Evolutionary conservation across 2,797 vertebrate species (phyloP).

Genomic region (Pygocentrus nattereri): DNA sequence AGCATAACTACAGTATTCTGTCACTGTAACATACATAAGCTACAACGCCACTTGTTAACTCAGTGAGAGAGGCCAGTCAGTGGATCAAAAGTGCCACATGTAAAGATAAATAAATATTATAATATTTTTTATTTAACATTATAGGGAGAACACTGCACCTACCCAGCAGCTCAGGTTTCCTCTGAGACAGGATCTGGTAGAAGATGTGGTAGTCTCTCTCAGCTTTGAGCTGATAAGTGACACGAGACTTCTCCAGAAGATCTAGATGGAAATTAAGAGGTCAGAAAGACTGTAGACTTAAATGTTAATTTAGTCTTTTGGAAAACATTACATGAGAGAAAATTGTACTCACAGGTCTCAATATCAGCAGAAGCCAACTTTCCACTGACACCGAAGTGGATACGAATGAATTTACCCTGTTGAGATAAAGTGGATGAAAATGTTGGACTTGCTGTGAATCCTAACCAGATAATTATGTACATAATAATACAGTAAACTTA

Average conservation of each 20-base stretch:
- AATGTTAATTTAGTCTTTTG: background rate
- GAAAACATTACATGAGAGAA: background rate
- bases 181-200: slow-evolving; percentile 86
- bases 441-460: background rate
- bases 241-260: slow-evolving; percentile 84
- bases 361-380: slow-evolving; percentile 86
- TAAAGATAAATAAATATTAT: too few relatives aligned
- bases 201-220: slow-evolving; percentile 87
- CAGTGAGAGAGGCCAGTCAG: too few relatives aligned
- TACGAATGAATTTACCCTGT: slow-evolving; percentile 90
- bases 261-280: slow-evolving; percentile 64
- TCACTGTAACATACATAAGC: too few relatives aligned
- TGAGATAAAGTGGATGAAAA: background rate
- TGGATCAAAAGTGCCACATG: too few relatives aligned
- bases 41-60: too few relatives aligned
- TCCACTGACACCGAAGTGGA: slow-evolving; percentile 87
- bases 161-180: slow-evolving; percentile 90
- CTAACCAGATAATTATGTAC: background rate
- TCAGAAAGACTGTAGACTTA: background rate
- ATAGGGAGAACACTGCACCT: slow-evolving; percentile 51
- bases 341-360: slow-evolving; percentile 84
- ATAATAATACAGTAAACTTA: slow-evolving; percentile 63
- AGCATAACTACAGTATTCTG: too few relatives aligned
- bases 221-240: slow-evolving; percentile 82
- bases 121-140: too few relatives aligned